A percentile compares a stretch with the other conserved stretches of the same genome.
Conservation (phyloP, 2,888 invertebrate genomes). For the Drosophila seclusa region DNA sequence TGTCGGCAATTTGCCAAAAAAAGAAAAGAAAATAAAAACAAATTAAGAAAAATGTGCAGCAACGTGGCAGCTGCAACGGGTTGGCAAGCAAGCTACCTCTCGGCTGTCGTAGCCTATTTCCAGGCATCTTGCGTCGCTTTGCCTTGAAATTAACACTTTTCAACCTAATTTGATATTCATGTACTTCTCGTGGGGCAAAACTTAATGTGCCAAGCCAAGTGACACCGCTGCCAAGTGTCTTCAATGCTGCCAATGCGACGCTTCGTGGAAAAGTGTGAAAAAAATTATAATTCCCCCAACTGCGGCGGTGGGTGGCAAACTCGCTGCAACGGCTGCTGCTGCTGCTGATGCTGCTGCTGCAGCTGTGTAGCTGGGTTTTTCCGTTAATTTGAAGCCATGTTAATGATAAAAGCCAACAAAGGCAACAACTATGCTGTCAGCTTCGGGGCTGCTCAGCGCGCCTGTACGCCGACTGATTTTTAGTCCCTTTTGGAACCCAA, state of each 20-base stretch:
- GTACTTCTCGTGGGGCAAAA: slow-evolving; percentile 69
- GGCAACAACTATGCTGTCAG: slow-evolving; percentile 41
- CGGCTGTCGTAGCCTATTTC: slow-evolving; percentile 28
- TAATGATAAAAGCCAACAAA: slow-evolving; percentile 79
- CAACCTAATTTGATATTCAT: slow-evolving; percentile 78
- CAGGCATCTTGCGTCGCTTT: slow-evolving; percentile 13
- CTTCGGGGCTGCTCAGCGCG: slow-evolving; percentile 23
- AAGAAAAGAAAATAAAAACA: not conserved
- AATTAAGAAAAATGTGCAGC: not conserved
- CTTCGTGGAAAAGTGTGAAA: slow-evolving; percentile 59
- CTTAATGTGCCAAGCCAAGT: slow-evolving; percentile 38
- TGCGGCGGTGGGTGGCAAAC: slow-evolving; percentile 20
- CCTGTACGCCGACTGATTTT: slow-evolving; percentile 68
- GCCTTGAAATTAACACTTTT: slow-evolving; percentile 78
- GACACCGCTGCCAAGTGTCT: slow-evolving; percentile 51
- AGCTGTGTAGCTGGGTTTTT: slow-evolving; percentile 38
- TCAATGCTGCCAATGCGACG: slow-evolving; percentile 23
- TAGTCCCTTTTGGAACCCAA: slow-evolving; percentile 56
- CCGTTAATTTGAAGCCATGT: slow-evolving; percentile 74
- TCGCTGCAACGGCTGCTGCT: slow-evolving; percentile 22
- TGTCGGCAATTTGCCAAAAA: slow-evolving; percentile 49
- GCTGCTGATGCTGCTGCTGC: slow-evolving; percentile 1
- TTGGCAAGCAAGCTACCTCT: not conserved
- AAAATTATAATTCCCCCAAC: slow-evolving; percentile 72
- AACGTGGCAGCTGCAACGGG: slow-evolving; percentile 10